phyloP scores from a whole-genome alignment of 1,140 invertebrate species.

The Triops cancriformis region DNA sequence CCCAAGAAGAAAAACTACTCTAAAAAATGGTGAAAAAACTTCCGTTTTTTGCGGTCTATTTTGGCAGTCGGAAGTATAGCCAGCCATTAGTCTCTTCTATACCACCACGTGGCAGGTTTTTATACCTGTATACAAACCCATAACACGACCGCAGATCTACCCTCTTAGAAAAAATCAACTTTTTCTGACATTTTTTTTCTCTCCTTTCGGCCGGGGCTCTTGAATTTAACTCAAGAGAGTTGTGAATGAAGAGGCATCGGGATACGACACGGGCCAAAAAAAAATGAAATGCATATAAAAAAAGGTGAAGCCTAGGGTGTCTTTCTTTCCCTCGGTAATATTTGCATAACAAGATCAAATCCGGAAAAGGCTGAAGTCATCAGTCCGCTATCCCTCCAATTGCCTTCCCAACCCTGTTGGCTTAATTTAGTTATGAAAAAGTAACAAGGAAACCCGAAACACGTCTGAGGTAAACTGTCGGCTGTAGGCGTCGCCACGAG shows the following conservation, averaged over 20 bases:
- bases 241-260: background rate
- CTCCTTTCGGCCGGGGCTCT: background rate
- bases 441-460: background rate
- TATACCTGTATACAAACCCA: background rate
- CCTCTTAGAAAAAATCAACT: background rate
- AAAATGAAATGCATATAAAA: background rate
- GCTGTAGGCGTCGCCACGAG: background rate
- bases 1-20: background rate
- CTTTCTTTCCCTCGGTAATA: background rate
- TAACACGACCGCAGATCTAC: background rate
- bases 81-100: constrained; percentile 1
- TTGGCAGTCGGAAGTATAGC: constrained; percentile 8
- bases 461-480: background rate
- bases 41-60: background rate
- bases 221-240: background rate
- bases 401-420: background rate
- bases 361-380: background rate
- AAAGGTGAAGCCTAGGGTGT: background rate
- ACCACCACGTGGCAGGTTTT: background rate
- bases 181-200: background rate
- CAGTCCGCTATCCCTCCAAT: background rate
- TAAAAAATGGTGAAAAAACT: background rate
- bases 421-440: background rate
- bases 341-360: constrained; percentile 2
- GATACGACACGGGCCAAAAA: background rate